phyloP scores from a whole-genome alignment of 1,140 invertebrate species.

The Aplysia californica region DNA sequence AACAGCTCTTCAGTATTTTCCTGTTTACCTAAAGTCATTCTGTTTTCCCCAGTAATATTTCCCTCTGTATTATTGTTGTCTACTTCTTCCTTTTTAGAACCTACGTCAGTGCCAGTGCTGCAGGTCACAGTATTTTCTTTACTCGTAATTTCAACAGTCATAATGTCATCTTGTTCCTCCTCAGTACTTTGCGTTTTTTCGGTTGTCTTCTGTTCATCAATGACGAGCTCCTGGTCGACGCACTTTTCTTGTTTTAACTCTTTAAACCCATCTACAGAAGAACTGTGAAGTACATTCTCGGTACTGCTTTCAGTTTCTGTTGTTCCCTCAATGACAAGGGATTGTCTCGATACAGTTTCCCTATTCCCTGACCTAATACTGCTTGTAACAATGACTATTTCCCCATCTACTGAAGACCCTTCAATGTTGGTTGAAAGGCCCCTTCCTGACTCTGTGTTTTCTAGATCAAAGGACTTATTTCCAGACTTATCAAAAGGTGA shows the following conservation, averaged over 20 bases:
- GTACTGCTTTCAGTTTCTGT: not conserved
- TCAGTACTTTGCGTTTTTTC: not conserved
- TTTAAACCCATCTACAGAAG: not conserved
- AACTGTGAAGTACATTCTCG: not conserved
- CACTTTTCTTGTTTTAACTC: not conserved
- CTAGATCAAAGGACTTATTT: too few relatives aligned
- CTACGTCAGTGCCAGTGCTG: not conserved
- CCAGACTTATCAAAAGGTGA: not conserved
- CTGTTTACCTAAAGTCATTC: not conserved
- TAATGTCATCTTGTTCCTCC: not conserved
- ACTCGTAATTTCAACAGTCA: not conserved
- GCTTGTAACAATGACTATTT: too few relatives aligned
- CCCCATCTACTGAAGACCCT: slow-evolving; percentile 1
- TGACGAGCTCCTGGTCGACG: not conserved
- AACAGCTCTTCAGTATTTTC: slow-evolving; percentile 1
- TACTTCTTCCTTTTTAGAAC: not conserved
- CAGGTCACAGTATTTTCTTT: not conserved
- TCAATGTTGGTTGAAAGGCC: too few relatives aligned
- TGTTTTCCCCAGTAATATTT: not conserved
- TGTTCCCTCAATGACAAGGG: not conserved
- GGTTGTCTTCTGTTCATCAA: not conserved
- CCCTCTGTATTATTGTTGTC: not conserved
- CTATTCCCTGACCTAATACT: too few relatives aligned
- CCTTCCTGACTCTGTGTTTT: too few relatives aligned
- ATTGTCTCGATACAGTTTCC: too few relatives aligned